Conservation (phyloP, 2,797 vertebrate species). For the Sarcophilus harrisii region DNA sequence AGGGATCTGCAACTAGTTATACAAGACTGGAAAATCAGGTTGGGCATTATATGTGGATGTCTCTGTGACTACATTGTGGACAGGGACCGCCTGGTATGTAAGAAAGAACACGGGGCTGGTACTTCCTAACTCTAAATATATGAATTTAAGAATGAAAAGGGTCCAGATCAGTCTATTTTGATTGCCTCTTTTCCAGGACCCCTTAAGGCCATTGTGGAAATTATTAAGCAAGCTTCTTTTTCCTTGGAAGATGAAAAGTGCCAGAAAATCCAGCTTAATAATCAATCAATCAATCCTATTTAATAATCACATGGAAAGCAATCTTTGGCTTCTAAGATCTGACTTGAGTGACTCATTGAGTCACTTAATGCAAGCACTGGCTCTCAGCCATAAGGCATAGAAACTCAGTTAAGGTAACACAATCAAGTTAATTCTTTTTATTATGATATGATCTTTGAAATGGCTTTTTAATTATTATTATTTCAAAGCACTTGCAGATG, state of each 20-base stretch:
- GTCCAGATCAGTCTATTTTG: background rate
- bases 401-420: slow-evolving; percentile 77
- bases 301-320: background rate
- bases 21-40: background rate
- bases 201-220: background rate
- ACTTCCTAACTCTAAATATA: background rate
- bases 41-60: background rate
- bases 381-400: background rate
- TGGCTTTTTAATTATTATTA: slow-evolving; percentile 80
- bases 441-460: slow-evolving; percentile 80
- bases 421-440: slow-evolving; percentile 67
- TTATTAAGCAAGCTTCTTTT: background rate
- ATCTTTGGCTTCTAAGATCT: background rate
- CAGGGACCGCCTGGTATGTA: background rate
- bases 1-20: background rate
- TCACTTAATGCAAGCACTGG: background rate
- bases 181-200: background rate
- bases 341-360: background rate
- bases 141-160: background rate
- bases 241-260: background rate
- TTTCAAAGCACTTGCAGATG: slow-evolving; percentile 77
- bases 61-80: background rate
- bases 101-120: background rate
- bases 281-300: background rate
- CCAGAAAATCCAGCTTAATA: background rate